Percentiles rank a stretch among this genome's conserved stretches.
phyloP scores from a whole-genome alignment of 1,140 invertebrate genomes.

The Drosophila parabipectinata region DNA sequence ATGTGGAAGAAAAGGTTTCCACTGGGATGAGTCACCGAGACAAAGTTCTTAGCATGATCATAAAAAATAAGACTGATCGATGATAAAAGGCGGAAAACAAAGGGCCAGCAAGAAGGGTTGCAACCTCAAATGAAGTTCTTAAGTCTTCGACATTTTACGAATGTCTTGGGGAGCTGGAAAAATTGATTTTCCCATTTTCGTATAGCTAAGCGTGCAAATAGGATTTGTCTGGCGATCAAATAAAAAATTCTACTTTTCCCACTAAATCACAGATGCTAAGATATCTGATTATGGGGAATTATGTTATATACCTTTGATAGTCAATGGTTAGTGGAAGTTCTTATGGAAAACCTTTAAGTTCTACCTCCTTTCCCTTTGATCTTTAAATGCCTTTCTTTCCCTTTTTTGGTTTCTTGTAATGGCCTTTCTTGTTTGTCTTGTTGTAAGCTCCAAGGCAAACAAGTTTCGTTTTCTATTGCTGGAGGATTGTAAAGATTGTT shows the following conservation, averaged over 20 bases:
- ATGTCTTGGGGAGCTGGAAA: slow-evolving; percentile 13
- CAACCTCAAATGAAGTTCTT: slow-evolving; percentile 52
- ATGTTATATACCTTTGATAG: slow-evolving; percentile 7
- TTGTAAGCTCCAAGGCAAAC: slow-evolving; percentile 69
- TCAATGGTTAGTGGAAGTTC: slow-evolving; percentile 20
- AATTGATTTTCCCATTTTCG: slow-evolving; percentile 64
- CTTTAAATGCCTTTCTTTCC: slow-evolving; percentile 5
- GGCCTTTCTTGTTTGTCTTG: slow-evolving; percentile 54
- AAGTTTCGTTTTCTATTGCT: slow-evolving; percentile 51
- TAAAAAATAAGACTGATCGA: slow-evolving; percentile 78
- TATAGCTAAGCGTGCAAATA: slow-evolving; percentile 68
- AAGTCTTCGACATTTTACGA: slow-evolving; percentile 42
- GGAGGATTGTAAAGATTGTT: slow-evolving; percentile 47
- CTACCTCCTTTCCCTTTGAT: slow-evolving; percentile 1
- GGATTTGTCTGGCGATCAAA: slow-evolving; percentile 68
- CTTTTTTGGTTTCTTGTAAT: neutral
- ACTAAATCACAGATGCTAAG: slow-evolving; percentile 46
- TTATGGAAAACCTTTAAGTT: slow-evolving; percentile 4
- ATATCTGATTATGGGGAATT: slow-evolving; percentile 50
- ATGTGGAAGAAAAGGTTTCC: slow-evolving; percentile 34
- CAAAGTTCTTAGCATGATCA: slow-evolving; percentile 72
- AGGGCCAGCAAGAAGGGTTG: slow-evolving; percentile 44
- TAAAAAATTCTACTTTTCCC: slow-evolving; percentile 32
- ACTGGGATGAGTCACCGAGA: slow-evolving; percentile 11
- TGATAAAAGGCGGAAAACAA: slow-evolving; percentile 52